A percentile compares a stretch with the other conserved stretches of the same genome.
These are phyloP conservation scores for Ooceraea biroi DNA, from an alignment of 1,140 invertebrate genomes.

Conservation along the genomic window DNA sequence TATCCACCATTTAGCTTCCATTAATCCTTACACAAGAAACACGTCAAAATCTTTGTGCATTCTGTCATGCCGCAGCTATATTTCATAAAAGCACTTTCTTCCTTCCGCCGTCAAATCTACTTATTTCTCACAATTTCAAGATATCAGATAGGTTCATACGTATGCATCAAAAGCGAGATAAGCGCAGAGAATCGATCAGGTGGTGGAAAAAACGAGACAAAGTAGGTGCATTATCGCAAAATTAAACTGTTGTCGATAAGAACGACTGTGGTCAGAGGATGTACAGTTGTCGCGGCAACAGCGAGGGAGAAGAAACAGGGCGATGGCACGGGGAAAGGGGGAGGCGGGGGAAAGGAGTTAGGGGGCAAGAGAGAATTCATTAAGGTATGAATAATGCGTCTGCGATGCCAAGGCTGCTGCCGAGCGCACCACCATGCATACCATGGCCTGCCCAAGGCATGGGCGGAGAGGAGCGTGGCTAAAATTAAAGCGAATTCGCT, in stretches of 20 bases:
- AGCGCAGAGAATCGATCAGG: slow-evolving; percentile 16
- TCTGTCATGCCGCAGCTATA: neutral
- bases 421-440: slow-evolving; percentile 81
- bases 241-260: slow-evolving; percentile 59
- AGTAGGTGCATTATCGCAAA: slow-evolving; percentile 56
- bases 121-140: slow-evolving; percentile 1
- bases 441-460: slow-evolving; percentile 82
- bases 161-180: neutral
- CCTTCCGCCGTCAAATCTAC: neutral
- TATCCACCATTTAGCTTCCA: neutral
- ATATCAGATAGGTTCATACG: neutral
- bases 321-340: neutral
- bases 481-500: slow-evolving; percentile 84
- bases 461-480: slow-evolving; percentile 79
- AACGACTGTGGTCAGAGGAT: slow-evolving; percentile 45
- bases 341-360: neutral
- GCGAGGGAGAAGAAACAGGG: neutral
- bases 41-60: neutral
- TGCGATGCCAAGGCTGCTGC: slow-evolving; percentile 85
- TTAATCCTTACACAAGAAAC: neutral
- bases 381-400: slow-evolving; percentile 86
- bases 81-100: neutral
- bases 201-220: slow-evolving; percentile 8
- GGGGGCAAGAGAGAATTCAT: slow-evolving; percentile 82
- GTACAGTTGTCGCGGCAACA: slow-evolving; percentile 39